Evolutionary conservation across 2,888 invertebrate species (phyloP).

Genomic region (Megamerina dolium): DNA sequence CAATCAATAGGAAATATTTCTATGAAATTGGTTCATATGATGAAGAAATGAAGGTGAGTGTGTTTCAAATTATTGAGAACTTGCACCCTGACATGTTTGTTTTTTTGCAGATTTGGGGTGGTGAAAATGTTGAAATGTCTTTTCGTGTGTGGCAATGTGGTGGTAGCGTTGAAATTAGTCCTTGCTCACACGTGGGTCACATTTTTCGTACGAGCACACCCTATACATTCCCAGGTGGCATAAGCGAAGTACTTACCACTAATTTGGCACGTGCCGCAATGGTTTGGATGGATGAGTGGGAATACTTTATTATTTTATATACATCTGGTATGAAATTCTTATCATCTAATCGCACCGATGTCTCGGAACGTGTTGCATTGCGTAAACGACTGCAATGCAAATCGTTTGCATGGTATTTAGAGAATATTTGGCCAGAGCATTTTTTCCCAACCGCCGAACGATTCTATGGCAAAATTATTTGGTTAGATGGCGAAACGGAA

Average conservation of each 20-base stretch:
- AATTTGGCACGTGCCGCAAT: conserved; percentile 90
- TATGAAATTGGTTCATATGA: conserved; percentile 85
- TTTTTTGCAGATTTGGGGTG: conserved; percentile 79
- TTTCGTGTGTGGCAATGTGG: conserved; percentile 97
- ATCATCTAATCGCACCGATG: conserved; percentile 41
- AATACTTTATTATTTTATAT: conserved; percentile 83
- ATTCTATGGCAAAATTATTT: conserved; percentile 79
- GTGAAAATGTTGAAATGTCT: conserved; percentile 95
- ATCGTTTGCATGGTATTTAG: conserved; percentile 87
- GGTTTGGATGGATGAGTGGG: conserved; percentile 99
- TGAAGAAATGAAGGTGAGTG: conserved; percentile 69
- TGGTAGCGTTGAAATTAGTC: conserved; percentile 81
- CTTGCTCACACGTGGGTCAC: conserved; percentile 91
- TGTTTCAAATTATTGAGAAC: too few relatives aligned
- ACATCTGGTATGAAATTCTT: conserved; percentile 57
- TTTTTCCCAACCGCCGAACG: conserved; percentile 84
- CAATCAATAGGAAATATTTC: conserved; percentile 80
- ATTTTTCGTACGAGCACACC: conserved; percentile 89
- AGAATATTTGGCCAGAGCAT: conserved; percentile 92
- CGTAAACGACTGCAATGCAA: conserved; percentile 72
- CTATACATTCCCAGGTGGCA: conserved; percentile 91
- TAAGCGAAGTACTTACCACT: conserved; percentile 68
- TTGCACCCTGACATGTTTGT: too few relatives aligned
- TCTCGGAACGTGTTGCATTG: conserved; percentile 61
- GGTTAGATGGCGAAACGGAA: conserved; percentile 40